phyloP scores from a whole-genome alignment of 2,797 vertebrate genomes.

The Yasuhikotakia modesta region DNA sequence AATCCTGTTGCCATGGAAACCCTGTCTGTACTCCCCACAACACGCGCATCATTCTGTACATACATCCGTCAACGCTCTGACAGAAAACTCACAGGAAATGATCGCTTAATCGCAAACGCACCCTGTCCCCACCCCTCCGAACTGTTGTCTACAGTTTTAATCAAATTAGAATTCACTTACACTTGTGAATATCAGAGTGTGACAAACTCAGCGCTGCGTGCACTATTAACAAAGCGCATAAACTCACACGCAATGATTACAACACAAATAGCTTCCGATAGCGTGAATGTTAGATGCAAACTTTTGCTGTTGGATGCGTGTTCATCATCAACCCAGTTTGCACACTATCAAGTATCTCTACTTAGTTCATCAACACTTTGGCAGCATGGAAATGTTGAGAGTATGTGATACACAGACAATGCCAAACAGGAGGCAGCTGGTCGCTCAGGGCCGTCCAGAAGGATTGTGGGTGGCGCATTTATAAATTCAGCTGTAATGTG shows the following conservation, averaged over 20 bases:
- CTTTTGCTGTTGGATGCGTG: slow-evolving; percentile 22
- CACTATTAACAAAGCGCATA: background rate
- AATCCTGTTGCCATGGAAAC: slow-evolving; percentile 97
- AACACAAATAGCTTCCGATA: slow-evolving; percentile 5
- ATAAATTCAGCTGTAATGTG: slow-evolving; percentile 70
- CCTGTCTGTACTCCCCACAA: slow-evolving; percentile 63
- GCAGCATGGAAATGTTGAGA: slow-evolving; percentile 36
- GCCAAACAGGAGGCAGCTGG: slow-evolving; percentile 60
- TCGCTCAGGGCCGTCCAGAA: slow-evolving; percentile 70
- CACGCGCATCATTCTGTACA: slow-evolving; percentile 49
- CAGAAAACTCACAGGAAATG: slow-evolving; percentile 57
- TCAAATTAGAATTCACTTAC: slow-evolving; percentile 10
- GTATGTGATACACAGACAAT: slow-evolving; percentile 50
- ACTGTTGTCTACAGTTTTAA: slow-evolving; percentile 17
- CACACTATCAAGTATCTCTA: background rate
- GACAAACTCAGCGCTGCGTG: background rate
- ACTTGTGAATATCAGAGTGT: background rate
- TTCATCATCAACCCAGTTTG: slow-evolving; percentile 8
- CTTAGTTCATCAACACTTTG: slow-evolving; percentile 23
- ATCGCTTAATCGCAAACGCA: slow-evolving; percentile 26
- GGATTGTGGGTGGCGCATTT: slow-evolving; percentile 72
- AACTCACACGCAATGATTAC: slow-evolving; percentile 5
- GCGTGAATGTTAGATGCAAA: slow-evolving; percentile 15
- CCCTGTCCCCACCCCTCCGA: background rate
- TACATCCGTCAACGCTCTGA: slow-evolving; percentile 51